Conservation (phyloP, 2,113 vertebrate species). For the Natator depressus region DNA sequence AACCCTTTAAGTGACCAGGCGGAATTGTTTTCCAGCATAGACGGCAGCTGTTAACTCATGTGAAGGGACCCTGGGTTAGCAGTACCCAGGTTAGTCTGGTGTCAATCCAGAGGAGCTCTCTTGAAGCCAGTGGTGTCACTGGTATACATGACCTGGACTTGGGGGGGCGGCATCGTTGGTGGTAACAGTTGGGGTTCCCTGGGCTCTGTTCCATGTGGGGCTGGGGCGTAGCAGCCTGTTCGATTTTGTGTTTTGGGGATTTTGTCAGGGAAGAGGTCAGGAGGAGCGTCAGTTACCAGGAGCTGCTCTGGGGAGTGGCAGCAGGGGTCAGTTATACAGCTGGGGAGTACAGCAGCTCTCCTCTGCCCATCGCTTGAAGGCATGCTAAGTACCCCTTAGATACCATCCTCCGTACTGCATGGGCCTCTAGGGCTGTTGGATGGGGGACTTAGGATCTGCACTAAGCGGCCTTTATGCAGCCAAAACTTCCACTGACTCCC, state of each 20-base stretch:
- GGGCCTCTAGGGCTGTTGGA: slow-evolving; percentile 28
- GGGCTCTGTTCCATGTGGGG: not conserved
- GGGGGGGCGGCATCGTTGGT: not conserved
- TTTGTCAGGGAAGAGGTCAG: not conserved
- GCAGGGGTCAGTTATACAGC: not conserved
- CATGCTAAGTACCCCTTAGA: slow-evolving; percentile 33
- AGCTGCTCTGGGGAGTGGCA: slow-evolving; percentile 10
- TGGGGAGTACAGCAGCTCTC: not conserved
- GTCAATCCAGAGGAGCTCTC: not conserved
- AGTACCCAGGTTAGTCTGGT: not conserved
- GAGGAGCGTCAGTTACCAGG: not conserved
- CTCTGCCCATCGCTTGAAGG: slow-evolving; percentile 16
- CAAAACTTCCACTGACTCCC: slow-evolving; percentile 49
- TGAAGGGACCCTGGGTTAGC: not conserved
- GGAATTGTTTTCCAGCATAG: slow-evolving; percentile 11
- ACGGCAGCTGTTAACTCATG: not conserved
- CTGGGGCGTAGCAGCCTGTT: not conserved
- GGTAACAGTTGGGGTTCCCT: not conserved
- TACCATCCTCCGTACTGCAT: not conserved
- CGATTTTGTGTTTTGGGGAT: not conserved
- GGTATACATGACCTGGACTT: not conserved
- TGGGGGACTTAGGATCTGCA: slow-evolving; percentile 45
- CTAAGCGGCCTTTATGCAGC: slow-evolving; percentile 15
- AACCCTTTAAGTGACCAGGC: slow-evolving; percentile 13
- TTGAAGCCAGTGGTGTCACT: not conserved